These are phyloP conservation scores for Muscidifurax raptorellus DNA, from an alignment of 1,140 invertebrate genomes.

Conservation along the genomic window DNA sequence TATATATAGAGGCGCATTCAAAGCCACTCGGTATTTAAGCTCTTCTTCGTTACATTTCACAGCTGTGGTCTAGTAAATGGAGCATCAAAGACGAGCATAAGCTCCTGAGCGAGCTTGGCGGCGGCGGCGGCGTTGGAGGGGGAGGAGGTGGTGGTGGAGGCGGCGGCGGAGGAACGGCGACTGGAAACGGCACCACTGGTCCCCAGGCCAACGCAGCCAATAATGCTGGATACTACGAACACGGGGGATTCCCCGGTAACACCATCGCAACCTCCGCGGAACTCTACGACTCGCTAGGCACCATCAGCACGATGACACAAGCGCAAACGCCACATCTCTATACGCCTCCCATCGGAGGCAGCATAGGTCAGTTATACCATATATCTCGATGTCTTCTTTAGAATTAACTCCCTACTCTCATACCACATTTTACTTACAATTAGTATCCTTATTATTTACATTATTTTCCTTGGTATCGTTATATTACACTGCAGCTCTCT, in stretches of 20 bases:
- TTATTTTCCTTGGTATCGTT: too few species aligned
- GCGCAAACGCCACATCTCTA: conserved; percentile 83
- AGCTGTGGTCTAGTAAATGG: conserved; percentile 92
- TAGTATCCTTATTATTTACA: too few species aligned
- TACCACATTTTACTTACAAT: too few species aligned
- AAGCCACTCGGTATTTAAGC: neutral
- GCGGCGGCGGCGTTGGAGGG: conserved; percentile 73
- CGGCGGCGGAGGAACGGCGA: conserved; percentile 63
- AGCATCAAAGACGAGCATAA: conserved; percentile 92
- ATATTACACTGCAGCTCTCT: too few species aligned
- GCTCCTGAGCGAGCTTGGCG: conserved; percentile 86
- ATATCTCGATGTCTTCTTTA: too few species aligned
- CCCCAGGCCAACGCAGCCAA: conserved; percentile 60
- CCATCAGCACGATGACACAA: conserved; percentile 85
- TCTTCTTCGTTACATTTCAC: conserved; percentile 57
- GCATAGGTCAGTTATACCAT: conserved; percentile 84
- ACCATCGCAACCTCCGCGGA: conserved; percentile 79
- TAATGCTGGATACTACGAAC: conserved; percentile 78
- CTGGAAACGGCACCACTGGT: conserved; percentile 59
- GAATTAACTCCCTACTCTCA: too few species aligned
- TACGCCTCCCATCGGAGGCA: conserved; percentile 84
- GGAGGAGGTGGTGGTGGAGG: conserved; percentile 65
- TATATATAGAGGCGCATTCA: too few species aligned
- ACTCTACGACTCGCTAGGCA: conserved; percentile 81
- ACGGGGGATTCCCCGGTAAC: conserved; percentile 78